These are phyloP conservation scores for Lagocephalus sceleratus DNA, from an alignment of 2,797 vertebrate species.

Conservation along the genomic window DNA sequence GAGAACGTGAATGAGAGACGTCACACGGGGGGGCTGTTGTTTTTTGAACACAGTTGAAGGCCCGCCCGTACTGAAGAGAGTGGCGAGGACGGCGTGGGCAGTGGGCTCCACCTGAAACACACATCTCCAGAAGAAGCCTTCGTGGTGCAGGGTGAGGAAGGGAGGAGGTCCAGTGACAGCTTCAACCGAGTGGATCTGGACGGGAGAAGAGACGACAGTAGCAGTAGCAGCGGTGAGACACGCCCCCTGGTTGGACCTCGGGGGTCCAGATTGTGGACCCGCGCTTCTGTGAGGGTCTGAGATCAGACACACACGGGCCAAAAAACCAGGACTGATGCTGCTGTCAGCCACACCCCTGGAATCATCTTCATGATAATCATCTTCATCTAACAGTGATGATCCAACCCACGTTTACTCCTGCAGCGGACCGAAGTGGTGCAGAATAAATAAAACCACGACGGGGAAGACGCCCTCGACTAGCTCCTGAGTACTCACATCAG, in stretches of 20 bases:
- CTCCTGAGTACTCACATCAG: too few species aligned
- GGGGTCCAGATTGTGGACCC: too few species aligned
- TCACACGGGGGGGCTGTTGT: neutral
- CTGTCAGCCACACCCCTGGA: too few species aligned
- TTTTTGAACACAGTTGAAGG: slow-evolving; percentile 14
- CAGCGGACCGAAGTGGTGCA: too few species aligned
- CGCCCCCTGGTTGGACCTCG: slow-evolving; percentile 15
- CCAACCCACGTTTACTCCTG: too few species aligned
- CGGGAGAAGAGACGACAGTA: slow-evolving; percentile 10
- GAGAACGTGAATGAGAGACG: neutral
- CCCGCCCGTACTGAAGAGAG: slow-evolving; percentile 82
- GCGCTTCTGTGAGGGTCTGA: too few species aligned
- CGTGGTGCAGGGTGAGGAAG: slow-evolving; percentile 76
- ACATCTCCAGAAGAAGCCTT: slow-evolving; percentile 88
- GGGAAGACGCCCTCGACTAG: too few species aligned
- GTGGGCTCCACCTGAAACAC: slow-evolving; percentile 77
- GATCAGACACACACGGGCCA: too few species aligned
- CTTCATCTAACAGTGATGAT: too few species aligned
- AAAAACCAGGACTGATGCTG: too few species aligned
- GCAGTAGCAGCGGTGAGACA: slow-evolving; percentile 13
- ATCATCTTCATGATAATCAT: too few species aligned
- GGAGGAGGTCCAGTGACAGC: slow-evolving; percentile 7
- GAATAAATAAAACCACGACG: too few species aligned
- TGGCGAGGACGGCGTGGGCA: slow-evolving; percentile 75
- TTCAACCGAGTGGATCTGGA: slow-evolving; percentile 23